Percentiles rank a stretch among this genome's conserved stretches.
These are phyloP conservation scores for Ceriagrion tenellum DNA, from an alignment of 2,888 invertebrate species.

Conservation along the genomic window DNA sequence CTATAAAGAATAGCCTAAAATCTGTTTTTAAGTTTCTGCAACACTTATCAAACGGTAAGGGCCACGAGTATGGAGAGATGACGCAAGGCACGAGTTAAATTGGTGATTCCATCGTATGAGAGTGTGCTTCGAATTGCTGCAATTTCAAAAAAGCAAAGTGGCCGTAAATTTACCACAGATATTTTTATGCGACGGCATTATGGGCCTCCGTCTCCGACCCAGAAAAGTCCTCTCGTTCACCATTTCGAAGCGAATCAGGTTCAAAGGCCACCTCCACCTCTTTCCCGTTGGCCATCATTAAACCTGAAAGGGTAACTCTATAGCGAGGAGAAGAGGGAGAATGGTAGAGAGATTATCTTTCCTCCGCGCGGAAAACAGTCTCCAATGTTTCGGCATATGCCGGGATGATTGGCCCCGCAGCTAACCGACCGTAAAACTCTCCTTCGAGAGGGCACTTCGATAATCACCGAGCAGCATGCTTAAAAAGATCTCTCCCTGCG, in stretches of 20 bases:
- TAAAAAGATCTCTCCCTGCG: background rate
- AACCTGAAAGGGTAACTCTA: background rate
- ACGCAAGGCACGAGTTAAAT: background rate
- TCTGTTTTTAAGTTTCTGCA: no score
- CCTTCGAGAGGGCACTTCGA: background rate
- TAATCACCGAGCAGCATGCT: background rate
- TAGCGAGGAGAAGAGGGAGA: background rate
- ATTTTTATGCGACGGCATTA: background rate
- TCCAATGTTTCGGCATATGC: conserved; percentile 21
- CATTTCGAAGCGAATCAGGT: background rate
- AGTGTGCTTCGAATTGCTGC: background rate
- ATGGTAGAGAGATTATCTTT: background rate
- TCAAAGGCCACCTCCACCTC: background rate
- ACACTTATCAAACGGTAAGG: no score
- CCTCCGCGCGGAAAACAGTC: background rate
- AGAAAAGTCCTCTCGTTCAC: background rate
- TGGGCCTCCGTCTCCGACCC: background rate
- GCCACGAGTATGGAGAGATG: background rate
- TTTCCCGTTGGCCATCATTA: background rate
- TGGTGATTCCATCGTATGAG: background rate
- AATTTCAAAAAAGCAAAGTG: background rate
- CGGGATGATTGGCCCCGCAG: background rate
- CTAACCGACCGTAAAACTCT: conserved; percentile 10
- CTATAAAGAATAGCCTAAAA: no score
- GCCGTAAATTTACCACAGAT: background rate